Conservation (phyloP, 2,113 vertebrate genomes). For the Poicephalus meyeri region DNA sequence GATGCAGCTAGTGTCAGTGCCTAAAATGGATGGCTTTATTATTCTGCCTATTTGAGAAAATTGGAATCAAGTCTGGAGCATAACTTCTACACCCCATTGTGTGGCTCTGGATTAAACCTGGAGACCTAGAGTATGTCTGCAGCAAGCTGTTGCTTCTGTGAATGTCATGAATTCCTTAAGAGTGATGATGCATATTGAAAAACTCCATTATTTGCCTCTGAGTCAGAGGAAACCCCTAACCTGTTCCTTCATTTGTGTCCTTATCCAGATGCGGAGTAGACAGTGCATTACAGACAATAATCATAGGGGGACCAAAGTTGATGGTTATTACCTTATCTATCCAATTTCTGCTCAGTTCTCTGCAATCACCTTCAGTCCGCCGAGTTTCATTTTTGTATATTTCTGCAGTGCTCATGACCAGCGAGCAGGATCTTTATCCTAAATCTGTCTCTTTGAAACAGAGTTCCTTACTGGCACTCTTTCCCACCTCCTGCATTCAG, state of each 20-base stretch:
- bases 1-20: neutral
- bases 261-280: neutral
- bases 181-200: accelerated
- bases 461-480: neutral
- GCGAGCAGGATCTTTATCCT: neutral
- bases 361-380: accelerated
- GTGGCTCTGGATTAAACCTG: neutral
- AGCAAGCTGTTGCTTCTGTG: neutral
- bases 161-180: neutral
- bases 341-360: neutral
- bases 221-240: neutral
- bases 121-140: neutral
- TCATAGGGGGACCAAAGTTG: neutral
- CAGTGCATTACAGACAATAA: neutral
- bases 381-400: neutral
- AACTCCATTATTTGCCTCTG: neutral
- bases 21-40: neutral
- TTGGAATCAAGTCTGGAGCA: accelerated
- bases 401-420: neutral
- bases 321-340: neutral
- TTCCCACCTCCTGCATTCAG: neutral
- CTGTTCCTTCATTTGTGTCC: neutral
- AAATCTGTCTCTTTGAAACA: neutral
- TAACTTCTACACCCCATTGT: neutral
- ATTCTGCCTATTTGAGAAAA: neutral